A percentile compares a stretch with the other conserved stretches of the same genome.
Evolutionary conservation across 2,113 vertebrate genomes (phyloP).

Genomic region (Diadophis punctatus): DNA sequence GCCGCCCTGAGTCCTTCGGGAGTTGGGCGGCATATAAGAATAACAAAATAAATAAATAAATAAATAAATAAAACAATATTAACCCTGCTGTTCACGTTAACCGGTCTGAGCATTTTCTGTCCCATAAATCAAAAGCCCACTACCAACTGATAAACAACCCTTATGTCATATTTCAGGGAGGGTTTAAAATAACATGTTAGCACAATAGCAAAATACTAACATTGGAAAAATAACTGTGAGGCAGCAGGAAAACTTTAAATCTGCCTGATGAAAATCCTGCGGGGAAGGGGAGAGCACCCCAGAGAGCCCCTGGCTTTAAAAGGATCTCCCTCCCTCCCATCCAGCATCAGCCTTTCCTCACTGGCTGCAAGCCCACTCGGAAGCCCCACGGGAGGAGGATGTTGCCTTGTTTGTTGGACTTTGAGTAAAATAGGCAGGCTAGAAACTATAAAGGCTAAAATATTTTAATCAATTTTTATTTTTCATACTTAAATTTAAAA

Average conservation of each 20-base stretch:
- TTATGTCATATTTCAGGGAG: conserved; percentile 74
- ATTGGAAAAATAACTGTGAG: conserved; percentile 39
- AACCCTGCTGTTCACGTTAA: conserved; percentile 76
- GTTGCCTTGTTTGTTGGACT: no score
- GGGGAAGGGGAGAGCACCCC: neutral
- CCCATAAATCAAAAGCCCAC: conserved; percentile 67
- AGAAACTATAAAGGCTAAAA: neutral
- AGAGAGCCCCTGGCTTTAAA: no score
- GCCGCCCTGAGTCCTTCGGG: no score
- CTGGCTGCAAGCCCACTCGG: no score
- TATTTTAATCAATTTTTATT: neutral
- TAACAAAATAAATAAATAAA: no score
- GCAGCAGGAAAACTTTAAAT: neutral
- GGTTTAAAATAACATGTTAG: conserved; percentile 74
- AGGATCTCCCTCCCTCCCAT: no score
- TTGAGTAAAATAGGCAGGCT: neutral
- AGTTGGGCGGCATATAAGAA: no score
- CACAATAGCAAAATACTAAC: conserved; percentile 64
- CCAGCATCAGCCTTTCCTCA: neutral
- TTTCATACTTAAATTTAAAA: neutral
- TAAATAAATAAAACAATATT: conserved; percentile 73
- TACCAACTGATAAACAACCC: conserved; percentile 83
- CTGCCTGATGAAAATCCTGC: no score
- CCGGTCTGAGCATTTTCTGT: conserved; percentile 79
- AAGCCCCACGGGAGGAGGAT: neutral